Evolutionary conservation across 2,113 vertebrate genomes (phyloP).

Genomic region (Gnathonemus echidnorhynchus): DNA sequence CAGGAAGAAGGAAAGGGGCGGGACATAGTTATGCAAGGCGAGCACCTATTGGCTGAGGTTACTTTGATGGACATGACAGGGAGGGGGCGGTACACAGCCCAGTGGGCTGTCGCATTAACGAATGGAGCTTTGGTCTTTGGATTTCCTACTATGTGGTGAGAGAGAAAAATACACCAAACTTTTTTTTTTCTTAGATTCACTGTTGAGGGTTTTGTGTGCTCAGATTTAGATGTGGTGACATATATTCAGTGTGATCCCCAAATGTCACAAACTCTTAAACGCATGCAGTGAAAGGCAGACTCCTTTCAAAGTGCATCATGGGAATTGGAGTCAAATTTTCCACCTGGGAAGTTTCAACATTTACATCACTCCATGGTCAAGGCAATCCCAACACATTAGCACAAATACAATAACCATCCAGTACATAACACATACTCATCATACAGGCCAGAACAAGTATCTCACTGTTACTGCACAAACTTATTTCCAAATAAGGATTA

Average conservation of each 20-base stretch:
- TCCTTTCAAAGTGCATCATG: conserved; percentile 9
- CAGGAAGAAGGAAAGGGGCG: conserved; percentile 6
- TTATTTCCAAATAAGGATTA: neutral
- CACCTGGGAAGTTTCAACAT: neutral
- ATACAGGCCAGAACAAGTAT: neutral
- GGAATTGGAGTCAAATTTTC: neutral
- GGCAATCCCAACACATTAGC: neutral
- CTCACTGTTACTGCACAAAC: neutral
- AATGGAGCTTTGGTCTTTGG: neutral
- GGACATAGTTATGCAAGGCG: neutral
- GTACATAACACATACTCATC: neutral
- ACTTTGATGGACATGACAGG: conserved; percentile 8
- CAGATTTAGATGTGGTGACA: neutral
- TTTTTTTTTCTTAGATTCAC: neutral
- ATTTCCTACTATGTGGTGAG: neutral
- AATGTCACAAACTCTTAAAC: neutral
- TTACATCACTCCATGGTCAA: neutral
- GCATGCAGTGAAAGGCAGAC: neutral
- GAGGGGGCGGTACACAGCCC: neutral
- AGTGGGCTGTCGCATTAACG: neutral
- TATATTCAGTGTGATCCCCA: neutral
- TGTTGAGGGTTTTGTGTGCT: neutral
- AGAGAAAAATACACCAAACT: neutral
- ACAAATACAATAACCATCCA: neutral
- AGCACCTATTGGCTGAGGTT: neutral